These are phyloP conservation scores for Chelmon rostratus DNA, from an alignment of 2,797 vertebrate species.

Conservation along the genomic window DNA sequence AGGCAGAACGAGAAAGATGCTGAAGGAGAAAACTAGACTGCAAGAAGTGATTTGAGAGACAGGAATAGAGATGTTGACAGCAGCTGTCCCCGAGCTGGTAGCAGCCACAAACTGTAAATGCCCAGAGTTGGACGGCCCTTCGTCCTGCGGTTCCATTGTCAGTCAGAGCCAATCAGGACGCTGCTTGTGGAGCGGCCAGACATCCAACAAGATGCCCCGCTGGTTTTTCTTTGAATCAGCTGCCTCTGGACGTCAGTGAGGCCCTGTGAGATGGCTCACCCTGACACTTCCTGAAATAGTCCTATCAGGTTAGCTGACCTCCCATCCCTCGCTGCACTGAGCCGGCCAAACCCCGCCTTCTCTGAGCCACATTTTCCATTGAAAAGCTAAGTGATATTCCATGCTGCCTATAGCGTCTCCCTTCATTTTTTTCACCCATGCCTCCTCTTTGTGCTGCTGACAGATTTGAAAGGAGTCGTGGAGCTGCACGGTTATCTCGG, in stretches of 20 bases:
- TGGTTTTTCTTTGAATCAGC: conserved; percentile 30
- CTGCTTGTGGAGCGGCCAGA: conserved; percentile 1
- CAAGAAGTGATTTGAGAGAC: conserved; percentile 11
- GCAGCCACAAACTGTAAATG: conserved; percentile 46
- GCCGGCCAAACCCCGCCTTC: conserved; percentile 59
- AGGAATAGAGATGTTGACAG: conserved; percentile 56
- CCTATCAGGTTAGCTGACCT: conserved; percentile 70
- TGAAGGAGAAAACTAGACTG: conserved; percentile 21
- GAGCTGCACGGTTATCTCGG: conserved; percentile 75
- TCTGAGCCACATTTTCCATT: conserved; percentile 82
- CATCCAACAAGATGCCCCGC: conserved; percentile 17
- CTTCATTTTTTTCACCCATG: conserved; percentile 46
- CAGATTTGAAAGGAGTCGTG: conserved; percentile 69
- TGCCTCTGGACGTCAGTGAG: conserved; percentile 28
- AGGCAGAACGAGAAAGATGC: conserved; percentile 5
- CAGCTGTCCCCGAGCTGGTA: conserved; percentile 30
- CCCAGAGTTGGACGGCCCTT: conserved; percentile 7
- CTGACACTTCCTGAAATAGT: conserved; percentile 56
- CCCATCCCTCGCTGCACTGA: conserved; percentile 48
- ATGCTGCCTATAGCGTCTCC: conserved; percentile 62
- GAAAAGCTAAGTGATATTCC: conserved; percentile 82
- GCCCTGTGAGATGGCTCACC: conserved; percentile 32
- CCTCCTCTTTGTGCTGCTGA: conserved; percentile 65
- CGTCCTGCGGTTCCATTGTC: conserved; percentile 38
- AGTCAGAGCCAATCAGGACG: conserved; percentile 48